Percentiles rank a stretch among this genome's conserved stretches.
Conservation (phyloP, 1,140 invertebrate species). For the Caenorhabditis tropicalis region DNA sequence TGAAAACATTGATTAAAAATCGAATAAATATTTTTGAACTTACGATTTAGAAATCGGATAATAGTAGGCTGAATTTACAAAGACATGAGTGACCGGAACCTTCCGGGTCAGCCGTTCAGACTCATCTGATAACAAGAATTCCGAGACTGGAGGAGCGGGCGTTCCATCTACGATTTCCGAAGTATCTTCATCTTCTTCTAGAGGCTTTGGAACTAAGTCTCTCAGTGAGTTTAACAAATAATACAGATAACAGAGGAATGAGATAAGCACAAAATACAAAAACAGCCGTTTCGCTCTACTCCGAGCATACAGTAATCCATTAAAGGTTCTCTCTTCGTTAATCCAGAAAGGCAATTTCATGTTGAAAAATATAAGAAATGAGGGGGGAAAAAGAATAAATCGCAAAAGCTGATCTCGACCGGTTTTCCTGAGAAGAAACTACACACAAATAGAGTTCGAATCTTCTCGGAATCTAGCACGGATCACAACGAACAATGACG, state of each 20-base stretch:
- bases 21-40: neutral
- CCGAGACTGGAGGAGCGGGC: neutral
- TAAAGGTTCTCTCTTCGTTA: no score
- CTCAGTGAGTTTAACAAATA: neutral
- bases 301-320: no score
- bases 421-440: neutral
- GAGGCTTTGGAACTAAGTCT: neutral
- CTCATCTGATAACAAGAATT: neutral
- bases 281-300: no score
- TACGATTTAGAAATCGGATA: conserved; percentile 35
- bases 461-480: neutral
- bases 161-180: neutral
- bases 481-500: neutral
- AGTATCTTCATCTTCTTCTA: neutral
- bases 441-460: neutral
- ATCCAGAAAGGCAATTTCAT: no score
- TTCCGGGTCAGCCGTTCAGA: neutral
- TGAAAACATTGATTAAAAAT: neutral
- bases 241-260: neutral
- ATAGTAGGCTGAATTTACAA: conserved; percentile 15
- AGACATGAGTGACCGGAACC: neutral
- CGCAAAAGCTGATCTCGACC: neutral
- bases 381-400: no score
- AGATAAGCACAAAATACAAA: no score
- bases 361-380: no score